Conservation (phyloP, 2,888 invertebrate species). For the Germaria angustata region DNA sequence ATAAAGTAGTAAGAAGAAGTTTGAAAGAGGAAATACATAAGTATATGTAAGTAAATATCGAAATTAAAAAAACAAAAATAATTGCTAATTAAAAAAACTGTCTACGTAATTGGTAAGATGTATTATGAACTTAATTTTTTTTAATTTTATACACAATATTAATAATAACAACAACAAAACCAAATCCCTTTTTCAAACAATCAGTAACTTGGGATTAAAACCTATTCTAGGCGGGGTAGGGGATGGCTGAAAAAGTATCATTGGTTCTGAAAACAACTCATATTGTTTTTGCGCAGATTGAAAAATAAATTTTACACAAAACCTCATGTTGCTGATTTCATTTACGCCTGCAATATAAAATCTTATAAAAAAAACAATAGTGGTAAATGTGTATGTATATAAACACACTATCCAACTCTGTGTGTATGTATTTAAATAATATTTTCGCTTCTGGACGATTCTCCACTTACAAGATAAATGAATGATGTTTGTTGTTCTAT, state of each 20-base stretch:
- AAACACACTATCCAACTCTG: neutral
- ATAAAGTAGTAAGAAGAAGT: too few species aligned
- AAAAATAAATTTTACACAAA: neutral
- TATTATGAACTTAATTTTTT: slow-evolving; percentile 13
- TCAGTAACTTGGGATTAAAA: neutral
- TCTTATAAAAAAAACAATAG: slow-evolving; percentile 5
- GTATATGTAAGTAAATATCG: too few species aligned
- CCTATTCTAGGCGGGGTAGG: neutral
- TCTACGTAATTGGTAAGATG: slow-evolving; percentile 11
- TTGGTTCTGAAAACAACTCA: neutral
- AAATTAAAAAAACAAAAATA: slow-evolving; percentile 9
- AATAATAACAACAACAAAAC: neutral
- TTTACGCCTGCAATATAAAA: slow-evolving; percentile 13
- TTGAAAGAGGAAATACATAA: slow-evolving; percentile 6
- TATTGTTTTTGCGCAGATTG: neutral
- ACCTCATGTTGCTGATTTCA: neutral
- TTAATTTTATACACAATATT: neutral
- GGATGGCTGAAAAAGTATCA: too few species aligned
- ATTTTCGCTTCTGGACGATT: neutral
- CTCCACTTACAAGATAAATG: slow-evolving; percentile 10
- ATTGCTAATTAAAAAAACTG: slow-evolving; percentile 2
- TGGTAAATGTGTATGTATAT: neutral
- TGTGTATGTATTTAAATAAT: neutral
- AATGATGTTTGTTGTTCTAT: slow-evolving; percentile 5
- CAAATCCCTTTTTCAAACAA: neutral